Evolutionary conservation across 1,140 invertebrate genomes (phyloP), one percentile per base, ranked within the genome.

Genomic region (Caerostris darwini): DNA sequence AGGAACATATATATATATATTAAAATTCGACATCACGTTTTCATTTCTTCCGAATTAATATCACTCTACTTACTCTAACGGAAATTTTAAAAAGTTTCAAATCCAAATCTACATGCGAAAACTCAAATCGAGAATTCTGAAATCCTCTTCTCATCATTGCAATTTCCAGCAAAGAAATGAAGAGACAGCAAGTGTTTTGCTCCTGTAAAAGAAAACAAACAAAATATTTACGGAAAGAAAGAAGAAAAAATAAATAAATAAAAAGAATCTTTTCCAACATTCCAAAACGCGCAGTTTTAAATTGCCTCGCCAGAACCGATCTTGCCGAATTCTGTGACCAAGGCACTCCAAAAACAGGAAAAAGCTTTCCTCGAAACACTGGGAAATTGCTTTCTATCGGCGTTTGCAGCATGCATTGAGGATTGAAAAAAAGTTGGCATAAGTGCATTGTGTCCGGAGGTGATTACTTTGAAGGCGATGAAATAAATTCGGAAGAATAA

Each of bases 301-400:
- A 58, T 85, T 17, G 54, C n/a, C 83, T 57, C 7, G 17, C 83
- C 82, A 57, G 54, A 83, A 56, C 82, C 82, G 82, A 56, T 57
- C 14, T 7, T 57, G 53, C 54, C 53, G 5, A 56, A 77, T 34
- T 59, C 83, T 85, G 83, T 85, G 34, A 59, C 59, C 19, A 53
- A 50, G 50, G 86, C 86, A 88, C 86, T 88, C 64, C 64, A 57
- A 53, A 58, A 58, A 54, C 34, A 34, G 83, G 34, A 56, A 58
- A 85, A 88, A 12, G 50, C n/a, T 56, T 88, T 77, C 82, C 82
- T 17, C 17, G 17, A 17, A 85, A 17, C 19, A 54, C 57, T 85
- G 54, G n/a, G 82, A 56, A 85, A 85, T 85, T 57, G 59, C 86
- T 88, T 88, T 58, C 86, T 19, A 88, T 88, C 59, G 59, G 56